These are phyloP conservation scores for Cerceris rybyensis DNA, from an alignment of 2,888 invertebrate genomes.

Conservation along the genomic window DNA sequence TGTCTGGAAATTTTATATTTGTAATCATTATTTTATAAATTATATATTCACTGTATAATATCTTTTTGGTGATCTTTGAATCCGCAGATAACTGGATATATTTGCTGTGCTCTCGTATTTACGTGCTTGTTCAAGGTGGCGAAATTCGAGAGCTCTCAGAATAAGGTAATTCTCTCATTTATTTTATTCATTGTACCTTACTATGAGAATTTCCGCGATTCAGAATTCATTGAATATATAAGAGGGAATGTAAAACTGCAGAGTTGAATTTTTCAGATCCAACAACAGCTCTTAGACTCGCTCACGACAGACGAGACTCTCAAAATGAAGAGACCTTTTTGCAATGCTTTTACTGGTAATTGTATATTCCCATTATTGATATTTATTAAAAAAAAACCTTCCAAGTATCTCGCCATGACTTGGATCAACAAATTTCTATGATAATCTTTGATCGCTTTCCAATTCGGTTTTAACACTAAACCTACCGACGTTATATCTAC, in stretches of 20 bases:
- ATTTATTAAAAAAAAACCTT: not conserved
- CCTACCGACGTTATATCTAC: too few relatives aligned
- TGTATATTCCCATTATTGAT: not conserved
- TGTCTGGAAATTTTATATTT: too few relatives aligned
- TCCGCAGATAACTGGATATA: slow-evolving; percentile 58
- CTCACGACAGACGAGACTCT: slow-evolving; percentile 50
- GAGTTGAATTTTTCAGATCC: slow-evolving; percentile 57
- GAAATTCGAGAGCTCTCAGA: slow-evolving; percentile 36
- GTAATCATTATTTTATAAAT: too few relatives aligned
- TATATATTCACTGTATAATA: too few relatives aligned
- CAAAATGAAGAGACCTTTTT: slow-evolving; percentile 89
- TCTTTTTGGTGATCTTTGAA: not conserved
- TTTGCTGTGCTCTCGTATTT: slow-evolving; percentile 62
- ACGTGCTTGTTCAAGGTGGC: slow-evolving; percentile 47
- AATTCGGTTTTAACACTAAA: too few relatives aligned
- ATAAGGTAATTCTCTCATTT: slow-evolving; percentile 55
- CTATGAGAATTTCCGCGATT: not conserved
- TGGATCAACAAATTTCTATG: too few relatives aligned
- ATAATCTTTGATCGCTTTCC: too few relatives aligned
- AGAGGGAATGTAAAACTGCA: not conserved
- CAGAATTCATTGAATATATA: not conserved
- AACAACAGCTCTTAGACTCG: slow-evolving; percentile 62
- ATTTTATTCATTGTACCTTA: not conserved
- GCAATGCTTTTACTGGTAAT: slow-evolving; percentile 94
- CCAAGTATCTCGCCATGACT: too few relatives aligned